Evolutionary conservation across 2,888 invertebrate species (phyloP), one percentile per base, ranked within the genome.

Genomic region (Mesochorus sp.): DNA sequence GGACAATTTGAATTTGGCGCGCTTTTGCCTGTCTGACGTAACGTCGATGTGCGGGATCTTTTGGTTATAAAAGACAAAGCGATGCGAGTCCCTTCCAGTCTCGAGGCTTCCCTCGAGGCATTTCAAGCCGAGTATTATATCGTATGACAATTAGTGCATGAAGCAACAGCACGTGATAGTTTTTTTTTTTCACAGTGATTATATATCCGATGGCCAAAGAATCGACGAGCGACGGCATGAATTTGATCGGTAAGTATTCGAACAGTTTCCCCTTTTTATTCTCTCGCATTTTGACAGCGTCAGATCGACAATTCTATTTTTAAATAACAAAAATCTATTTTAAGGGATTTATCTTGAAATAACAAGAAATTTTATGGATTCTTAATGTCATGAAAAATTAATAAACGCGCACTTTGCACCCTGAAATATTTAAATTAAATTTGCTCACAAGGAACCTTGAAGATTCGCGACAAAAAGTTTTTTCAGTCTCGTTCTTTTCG

Each of bases 201-300:
- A 17, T 57, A 8, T 14, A 17, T 26, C n/a, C 4, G 31, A 0
- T 37, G 28, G 21, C 28, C 47, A 8, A 49, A 21, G 21, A 14
- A 19, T 3, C 31, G 61, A 61, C 17, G 26, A 37, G 37, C 51
- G 31, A 51, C 57, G 71, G 24, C 14, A 72, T 72, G 76, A 77
- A 14, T 61, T 34, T 59, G 42, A 51, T 67, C 53, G 72, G 76
- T 77, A 53, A 77, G 76, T 77, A 28, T 64, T 34, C 21, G 39
- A 19, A 66, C 17, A n/a, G n/a, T 14, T 19, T 3, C 17, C n/a
- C n/a, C 6, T 26, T 4, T 3, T 1, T 14, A 47, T 34, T 28
- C n/a, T 19, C 2, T n/a, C 4, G 12, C 3, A 53, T 28, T 14
- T 12, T 53, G n/a, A n/a, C n/a, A n/a, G n/a, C n/a, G n/a, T n/a